phyloP scores from a whole-genome alignment of 2,113 vertebrate genomes.

The Phoenicopterus ruber region DNA sequence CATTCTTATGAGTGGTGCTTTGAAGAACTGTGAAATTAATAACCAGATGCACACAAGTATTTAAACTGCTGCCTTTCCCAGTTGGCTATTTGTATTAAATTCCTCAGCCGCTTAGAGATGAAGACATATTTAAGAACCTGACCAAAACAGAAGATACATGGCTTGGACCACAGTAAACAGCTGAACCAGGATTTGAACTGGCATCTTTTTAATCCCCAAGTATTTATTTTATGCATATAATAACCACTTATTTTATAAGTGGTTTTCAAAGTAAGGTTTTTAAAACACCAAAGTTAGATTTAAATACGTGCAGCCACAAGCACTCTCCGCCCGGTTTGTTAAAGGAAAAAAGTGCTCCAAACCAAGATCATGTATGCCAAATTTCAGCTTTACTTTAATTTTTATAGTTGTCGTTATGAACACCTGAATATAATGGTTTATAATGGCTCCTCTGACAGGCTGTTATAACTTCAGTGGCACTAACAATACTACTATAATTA shows the following conservation, averaged over 20 bases:
- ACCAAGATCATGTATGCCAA: neutral
- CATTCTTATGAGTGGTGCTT: neutral
- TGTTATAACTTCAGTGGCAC: slow-evolving; percentile 51
- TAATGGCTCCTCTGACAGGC: slow-evolving; percentile 56
- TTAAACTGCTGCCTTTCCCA: neutral
- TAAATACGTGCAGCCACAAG: neutral
- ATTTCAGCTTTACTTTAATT: slow-evolving; percentile 44
- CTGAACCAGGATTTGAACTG: neutral
- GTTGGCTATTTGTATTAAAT: neutral
- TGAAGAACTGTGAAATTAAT: neutral
- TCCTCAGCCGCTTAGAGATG: neutral
- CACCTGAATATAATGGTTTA: slow-evolving; percentile 51
- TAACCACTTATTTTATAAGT: neutral
- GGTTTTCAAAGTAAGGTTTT: neutral
- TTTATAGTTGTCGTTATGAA: slow-evolving; percentile 41
- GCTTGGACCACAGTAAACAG: neutral
- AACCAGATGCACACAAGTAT: neutral
- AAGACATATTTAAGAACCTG: neutral
- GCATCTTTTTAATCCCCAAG: neutral
- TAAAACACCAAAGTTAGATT: neutral
- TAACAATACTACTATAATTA: slow-evolving; percentile 72
- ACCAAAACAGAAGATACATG: neutral
- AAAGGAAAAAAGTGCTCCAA: neutral
- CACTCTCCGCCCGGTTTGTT: neutral
- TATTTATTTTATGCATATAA: neutral